Base-by-base conservation (phyloP, 2,113 vertebrate species). In the Orthochromis indermauri region DNA sequence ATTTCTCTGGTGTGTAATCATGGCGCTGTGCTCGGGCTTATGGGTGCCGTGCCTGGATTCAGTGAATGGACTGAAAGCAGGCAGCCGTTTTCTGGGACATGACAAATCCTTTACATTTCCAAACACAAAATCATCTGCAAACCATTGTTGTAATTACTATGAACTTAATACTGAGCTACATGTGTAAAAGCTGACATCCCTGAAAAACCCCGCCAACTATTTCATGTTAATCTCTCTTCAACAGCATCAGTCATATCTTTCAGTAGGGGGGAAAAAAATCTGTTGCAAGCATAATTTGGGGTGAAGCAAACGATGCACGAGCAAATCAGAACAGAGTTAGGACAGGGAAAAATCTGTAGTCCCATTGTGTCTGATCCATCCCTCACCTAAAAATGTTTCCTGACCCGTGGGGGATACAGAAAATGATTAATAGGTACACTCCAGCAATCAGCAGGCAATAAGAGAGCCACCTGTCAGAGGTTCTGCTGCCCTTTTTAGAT, bases 341-440 rank as follows among this genome's bases (percentile, higher is more conserved):
- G 13, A 33, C 28, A n/a, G 40, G 71, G 78, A 82, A 86, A 86
- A 92, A 89, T 84, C 42, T 78, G 73, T 81, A 26, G 83, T 40
- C 37, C 79, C 55, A 47, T 79, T 84, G 79, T 88, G 80, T 90
- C 87, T 31, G 86, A 90, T 80, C 68, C 76, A 55, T 78, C 37
- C 63, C 61, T 87, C 31, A 26, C 37, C 85, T 88, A 66, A 87
- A 80, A 86, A 35, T 76, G 47, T 83, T 86, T 85, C 81, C 19
- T 81, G 61, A 83, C 80, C 85, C 14, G 53, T 84, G 53, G 79
- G 86, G 78, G 88, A 92, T 90, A 89, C 84, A 89, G 83, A 53
- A 63, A 88, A 91, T 93, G 93, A 96, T 94, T 95, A 92, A 94
- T 92, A 86, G 88, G 79, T 83, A 79, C 90, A 91, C 82, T 90